Base-by-base conservation (phyloP, 2,888 invertebrate genomes). In the Cryptocephalus primarius region DNA sequence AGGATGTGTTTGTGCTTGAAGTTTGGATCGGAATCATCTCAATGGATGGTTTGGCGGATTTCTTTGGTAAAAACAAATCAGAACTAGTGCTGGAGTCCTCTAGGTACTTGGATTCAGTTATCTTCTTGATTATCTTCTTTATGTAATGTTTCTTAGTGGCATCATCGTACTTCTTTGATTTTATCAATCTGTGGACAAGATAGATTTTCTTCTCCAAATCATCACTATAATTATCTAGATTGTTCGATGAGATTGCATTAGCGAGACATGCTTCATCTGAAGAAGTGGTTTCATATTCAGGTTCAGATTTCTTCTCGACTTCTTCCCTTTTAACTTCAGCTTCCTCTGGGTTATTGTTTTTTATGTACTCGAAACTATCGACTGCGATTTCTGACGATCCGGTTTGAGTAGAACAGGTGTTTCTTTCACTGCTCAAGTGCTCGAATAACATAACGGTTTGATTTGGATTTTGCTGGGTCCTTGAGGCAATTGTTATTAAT, bases 311-410 rank as follows among this genome's bases (percentile, higher is more conserved):
- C 6, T 36, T 36, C 6, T 36, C 34, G 34, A 34, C 12, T n/a
- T 2, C 13, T 32, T 43, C 36, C 22, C 32, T 42, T 33, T 44
- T 43, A 9, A 42, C 41, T 40, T 50, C 39, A 9, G 44, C 33
- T 32, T 43, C 11, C 39, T 38, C 43, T 22, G 3, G 22, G 6
- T 4, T 22, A 6, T 42, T 43, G 9, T 45, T 48, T 34, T 47
- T 51, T 22, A 72, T 1, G 60, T 82, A 83, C 63, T 83, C 82
- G 66, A 83, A 83, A 61, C 83, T 83, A 59, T 77, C 76, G 52
- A 64, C 63, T 8, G 43, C 52, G 31, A 56, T 36, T n/a, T 40
- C 39, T 14, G 50, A 53, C 9, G 55, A 52, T 41, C 49, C 48
- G 9, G 58, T 57, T 48, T 57, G 54, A 14, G 54, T 56, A 4